Percentiles rank a stretch among this genome's conserved stretches.
phyloP scores from a whole-genome alignment of 2,888 invertebrate genomes.

The Athetis lepigone region DNA sequence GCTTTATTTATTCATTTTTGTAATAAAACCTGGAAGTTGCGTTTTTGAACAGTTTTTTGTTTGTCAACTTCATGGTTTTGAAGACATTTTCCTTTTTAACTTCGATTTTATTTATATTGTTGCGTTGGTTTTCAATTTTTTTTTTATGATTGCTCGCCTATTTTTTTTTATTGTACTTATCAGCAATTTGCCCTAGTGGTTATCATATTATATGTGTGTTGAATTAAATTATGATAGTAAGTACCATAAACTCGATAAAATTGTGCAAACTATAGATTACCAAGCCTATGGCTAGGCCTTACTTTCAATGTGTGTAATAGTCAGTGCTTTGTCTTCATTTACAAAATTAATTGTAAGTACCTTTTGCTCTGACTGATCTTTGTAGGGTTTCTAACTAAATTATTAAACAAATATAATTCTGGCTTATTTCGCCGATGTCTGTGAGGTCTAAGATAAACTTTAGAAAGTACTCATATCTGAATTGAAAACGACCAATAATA shows the following conservation, averaged over 20 bases:
- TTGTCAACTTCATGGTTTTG: slow-evolving; percentile 10
- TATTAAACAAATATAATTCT: slow-evolving; percentile 2
- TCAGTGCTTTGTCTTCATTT: slow-evolving; percentile 34
- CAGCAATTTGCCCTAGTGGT: too few species aligned
- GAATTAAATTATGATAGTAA: slow-evolving; percentile 15
- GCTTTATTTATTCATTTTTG: slow-evolving; percentile 69
- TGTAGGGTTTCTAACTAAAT: background rate
- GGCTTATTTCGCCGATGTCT: too few species aligned
- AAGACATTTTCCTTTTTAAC: background rate
- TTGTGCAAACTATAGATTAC: slow-evolving; percentile 17
- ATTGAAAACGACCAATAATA: too few species aligned
- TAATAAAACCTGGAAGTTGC: slow-evolving; percentile 43
- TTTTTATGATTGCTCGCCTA: too few species aligned
- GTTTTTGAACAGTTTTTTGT: slow-evolving; percentile 12
- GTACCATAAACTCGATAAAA: background rate
- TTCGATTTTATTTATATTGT: too few species aligned
- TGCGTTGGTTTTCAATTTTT: too few species aligned
- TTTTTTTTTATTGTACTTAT: too few species aligned
- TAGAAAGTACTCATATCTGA: too few species aligned
- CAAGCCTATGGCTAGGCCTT: slow-evolving; percentile 18
- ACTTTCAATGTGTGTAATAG: slow-evolving; percentile 17
- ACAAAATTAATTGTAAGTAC: slow-evolving; percentile 27
- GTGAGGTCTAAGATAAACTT: too few species aligned
- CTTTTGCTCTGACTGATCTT: slow-evolving; percentile 20
- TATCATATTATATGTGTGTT: too few species aligned